phyloP scores from a whole-genome alignment of 2,113 vertebrate genomes.

The Gallinago undulata region DNA sequence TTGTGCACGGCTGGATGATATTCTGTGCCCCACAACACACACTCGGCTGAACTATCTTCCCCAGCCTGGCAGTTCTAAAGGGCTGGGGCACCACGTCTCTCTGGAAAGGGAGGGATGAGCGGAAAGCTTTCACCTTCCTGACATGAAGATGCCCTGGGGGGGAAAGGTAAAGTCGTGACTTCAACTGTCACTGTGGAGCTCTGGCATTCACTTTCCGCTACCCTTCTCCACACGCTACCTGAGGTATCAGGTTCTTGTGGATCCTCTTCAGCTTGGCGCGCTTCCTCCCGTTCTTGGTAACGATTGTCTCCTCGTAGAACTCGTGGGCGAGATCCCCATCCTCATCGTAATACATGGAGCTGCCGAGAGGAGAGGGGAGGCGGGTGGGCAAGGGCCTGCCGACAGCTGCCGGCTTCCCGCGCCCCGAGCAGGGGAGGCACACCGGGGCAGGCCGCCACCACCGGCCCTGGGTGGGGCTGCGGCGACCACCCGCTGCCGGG shows the following conservation, averaged over 20 bases:
- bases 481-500: background rate
- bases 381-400: background rate
- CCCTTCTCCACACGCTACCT: slow-evolving; percentile 75
- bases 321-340: slow-evolving; percentile 97
- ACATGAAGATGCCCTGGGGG: background rate
- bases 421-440: background rate
- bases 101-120: background rate
- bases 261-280: slow-evolving; percentile 96
- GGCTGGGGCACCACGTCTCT: background rate
- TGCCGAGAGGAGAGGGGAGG: slow-evolving; percentile 35
- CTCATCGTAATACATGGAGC: slow-evolving; percentile 96
- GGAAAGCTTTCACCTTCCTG: background rate
- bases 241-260: slow-evolving; percentile 95
- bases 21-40: background rate
- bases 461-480: background rate
- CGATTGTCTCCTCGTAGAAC: slow-evolving; percentile 96
- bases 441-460: background rate
- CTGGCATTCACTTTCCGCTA: background rate
- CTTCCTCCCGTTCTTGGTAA: slow-evolving; percentile 95
- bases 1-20: background rate
- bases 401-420: background rate
- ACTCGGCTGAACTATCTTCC: background rate
- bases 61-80: background rate
- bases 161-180: background rate
- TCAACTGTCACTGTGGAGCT: background rate